Evolutionary conservation across 2,888 invertebrate genomes (phyloP), one percentile per base, ranked within the genome.

Genomic region (Eristalinus aeneus): DNA sequence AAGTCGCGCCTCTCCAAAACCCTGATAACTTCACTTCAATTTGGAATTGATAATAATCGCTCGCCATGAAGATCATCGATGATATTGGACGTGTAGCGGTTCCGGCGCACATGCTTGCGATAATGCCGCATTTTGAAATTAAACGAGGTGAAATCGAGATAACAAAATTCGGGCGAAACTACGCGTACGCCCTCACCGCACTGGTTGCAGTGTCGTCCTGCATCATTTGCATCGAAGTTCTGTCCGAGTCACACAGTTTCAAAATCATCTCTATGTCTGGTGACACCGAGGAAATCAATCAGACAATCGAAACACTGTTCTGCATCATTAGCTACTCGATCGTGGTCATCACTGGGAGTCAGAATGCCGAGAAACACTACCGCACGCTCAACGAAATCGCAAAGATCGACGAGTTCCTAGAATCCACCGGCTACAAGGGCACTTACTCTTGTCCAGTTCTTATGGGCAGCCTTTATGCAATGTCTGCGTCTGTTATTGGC

Each of bases 211-310:
- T 87, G 4, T 81, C 71, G 0, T 89, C 89, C 1, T 10, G 78
- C 0, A 0, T 77, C 1, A 74, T 90, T 53, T 86, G 88, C 36
- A 11, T 84, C 46, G 88, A 89, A 69, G 90, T 90, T 2, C 60
- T 91, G 11, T 88, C 89, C 53, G 65, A 64, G 0, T 88, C 89
- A 8, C 69, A 79, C 3, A 74, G 88, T 8, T 90, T 90, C 67
- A 89, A 89, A 23, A 39, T 90, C 31, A 84, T 89, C 67, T 88
- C 87, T 8, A 36, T 83, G 10, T 89, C 89, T 12, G 90, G 89
- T 4, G 89, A 91, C 27, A 89, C 91, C 1, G 91, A 90, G 77
- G 89, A 90, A 65, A 90, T 91, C 12, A 91, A 91, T 75, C 89
- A 90, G 12, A 90, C 90, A 8, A 90, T 90, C 39, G 91, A 91